These are phyloP conservation scores for Psittacula echo DNA, from an alignment of 2,797 vertebrate species.

Conservation along the genomic window DNA sequence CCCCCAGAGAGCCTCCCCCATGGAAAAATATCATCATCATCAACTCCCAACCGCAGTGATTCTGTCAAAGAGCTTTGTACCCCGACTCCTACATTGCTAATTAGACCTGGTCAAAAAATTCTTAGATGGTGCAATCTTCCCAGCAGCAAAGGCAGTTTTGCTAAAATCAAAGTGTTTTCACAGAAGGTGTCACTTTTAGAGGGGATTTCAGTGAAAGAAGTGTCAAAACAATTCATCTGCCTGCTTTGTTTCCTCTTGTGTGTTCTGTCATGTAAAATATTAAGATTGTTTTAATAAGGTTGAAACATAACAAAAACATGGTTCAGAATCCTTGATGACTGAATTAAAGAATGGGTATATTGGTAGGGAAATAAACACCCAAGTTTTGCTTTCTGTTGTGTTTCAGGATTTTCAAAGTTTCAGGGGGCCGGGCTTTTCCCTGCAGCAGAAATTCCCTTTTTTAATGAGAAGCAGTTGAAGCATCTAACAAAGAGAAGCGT, in stretches of 20 bases:
- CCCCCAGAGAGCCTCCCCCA: neutral
- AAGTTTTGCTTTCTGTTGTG: neutral
- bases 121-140: neutral
- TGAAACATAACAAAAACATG: slow-evolving; percentile 5
- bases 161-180: slow-evolving; percentile 23
- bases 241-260: slow-evolving; percentile 23
- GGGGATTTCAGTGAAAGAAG: neutral
- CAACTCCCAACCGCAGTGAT: neutral
- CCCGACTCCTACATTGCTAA: neutral
- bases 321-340: neutral
- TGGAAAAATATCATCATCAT: neutral
- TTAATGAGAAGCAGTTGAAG: neutral
- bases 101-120: slow-evolving; percentile 24
- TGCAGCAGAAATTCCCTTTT: neutral
- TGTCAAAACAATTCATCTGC: slow-evolving; percentile 27
- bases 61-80: neutral
- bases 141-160: slow-evolving; percentile 7
- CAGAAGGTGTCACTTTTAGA: neutral
- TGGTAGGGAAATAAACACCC: neutral
- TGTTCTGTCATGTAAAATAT: neutral
- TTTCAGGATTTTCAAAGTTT: neutral
- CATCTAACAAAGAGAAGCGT: neutral
- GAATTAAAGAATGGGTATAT: neutral
- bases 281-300: neutral
- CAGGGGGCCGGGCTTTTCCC: accelerated